Conservation (phyloP, 1,140 invertebrate species). For the Olivierus martensii region DNA sequence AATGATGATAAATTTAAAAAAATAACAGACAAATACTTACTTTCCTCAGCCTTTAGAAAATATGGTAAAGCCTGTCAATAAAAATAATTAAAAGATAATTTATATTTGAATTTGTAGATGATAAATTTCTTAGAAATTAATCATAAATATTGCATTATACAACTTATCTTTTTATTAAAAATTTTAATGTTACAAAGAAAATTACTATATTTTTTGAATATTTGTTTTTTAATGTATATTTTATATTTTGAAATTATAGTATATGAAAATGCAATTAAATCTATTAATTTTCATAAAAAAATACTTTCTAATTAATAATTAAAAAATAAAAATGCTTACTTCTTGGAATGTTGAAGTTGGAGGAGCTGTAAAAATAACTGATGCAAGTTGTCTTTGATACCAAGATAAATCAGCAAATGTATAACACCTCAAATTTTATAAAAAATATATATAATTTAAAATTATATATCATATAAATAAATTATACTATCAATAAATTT, state of each 20-base stretch:
- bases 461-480: background rate
- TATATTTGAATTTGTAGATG: no score
- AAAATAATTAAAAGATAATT: no score
- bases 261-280: background rate
- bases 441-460: background rate
- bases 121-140: no score
- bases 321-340: slow-evolving; percentile 20
- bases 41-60: slow-evolving; percentile 56
- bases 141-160: no score
- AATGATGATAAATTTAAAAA: no score
- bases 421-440: slow-evolving; percentile 44
- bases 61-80: slow-evolving; percentile 45
- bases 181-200: background rate
- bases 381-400: slow-evolving; percentile 62
- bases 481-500: background rate
- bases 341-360: slow-evolving; percentile 64
- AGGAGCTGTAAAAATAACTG: slow-evolving; percentile 54
- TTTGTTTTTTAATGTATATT: background rate
- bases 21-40: slow-evolving; percentile 34
- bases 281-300: background rate
- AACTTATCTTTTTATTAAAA: slow-evolving; percentile 2
- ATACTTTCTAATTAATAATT: background rate
- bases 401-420: slow-evolving; percentile 59
- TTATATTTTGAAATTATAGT: background rate
- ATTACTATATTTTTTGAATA: no score